Evolutionary conservation across 2,113 vertebrate genomes (phyloP).

Genomic region (Suricata suricatta): DNA sequence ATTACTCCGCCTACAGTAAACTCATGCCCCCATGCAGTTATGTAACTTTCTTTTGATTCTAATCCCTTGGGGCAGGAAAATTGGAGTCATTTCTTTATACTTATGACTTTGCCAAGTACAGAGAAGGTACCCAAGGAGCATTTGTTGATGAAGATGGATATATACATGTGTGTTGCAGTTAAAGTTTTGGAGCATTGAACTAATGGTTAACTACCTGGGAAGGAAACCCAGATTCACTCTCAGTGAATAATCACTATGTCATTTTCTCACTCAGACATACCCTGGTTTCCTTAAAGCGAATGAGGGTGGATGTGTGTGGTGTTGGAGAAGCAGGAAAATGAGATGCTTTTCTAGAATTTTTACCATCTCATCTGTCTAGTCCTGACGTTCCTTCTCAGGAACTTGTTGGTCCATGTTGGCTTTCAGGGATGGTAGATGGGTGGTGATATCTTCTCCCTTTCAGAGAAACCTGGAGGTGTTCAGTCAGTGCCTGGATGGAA

Average conservation of each 20-base stretch:
- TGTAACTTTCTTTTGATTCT: neutral
- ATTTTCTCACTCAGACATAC: neutral
- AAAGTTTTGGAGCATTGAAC: neutral
- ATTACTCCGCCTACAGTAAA: neutral
- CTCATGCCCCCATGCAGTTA: neutral
- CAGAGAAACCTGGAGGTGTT: neutral
- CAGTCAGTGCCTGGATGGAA: neutral
- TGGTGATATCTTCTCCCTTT: neutral
- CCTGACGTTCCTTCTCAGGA: neutral
- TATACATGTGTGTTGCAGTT: neutral
- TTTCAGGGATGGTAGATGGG: neutral
- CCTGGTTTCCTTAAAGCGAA: neutral
- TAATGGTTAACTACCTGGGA: neutral
- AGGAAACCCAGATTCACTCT: neutral
- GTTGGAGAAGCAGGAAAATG: neutral
- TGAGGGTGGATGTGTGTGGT: neutral
- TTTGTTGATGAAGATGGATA: neutral
- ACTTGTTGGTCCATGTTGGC: neutral
- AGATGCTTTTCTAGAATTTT: neutral
- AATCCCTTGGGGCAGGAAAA: neutral
- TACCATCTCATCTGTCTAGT: neutral
- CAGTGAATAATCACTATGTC: neutral
- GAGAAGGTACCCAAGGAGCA: neutral
- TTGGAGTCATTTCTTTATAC: neutral
- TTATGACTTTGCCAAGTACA: neutral